Evolutionary conservation across 37 sponge, comb jelly and placozoan species (phyloP).

Genomic region (Diacarnus erythraeanus): DNA sequence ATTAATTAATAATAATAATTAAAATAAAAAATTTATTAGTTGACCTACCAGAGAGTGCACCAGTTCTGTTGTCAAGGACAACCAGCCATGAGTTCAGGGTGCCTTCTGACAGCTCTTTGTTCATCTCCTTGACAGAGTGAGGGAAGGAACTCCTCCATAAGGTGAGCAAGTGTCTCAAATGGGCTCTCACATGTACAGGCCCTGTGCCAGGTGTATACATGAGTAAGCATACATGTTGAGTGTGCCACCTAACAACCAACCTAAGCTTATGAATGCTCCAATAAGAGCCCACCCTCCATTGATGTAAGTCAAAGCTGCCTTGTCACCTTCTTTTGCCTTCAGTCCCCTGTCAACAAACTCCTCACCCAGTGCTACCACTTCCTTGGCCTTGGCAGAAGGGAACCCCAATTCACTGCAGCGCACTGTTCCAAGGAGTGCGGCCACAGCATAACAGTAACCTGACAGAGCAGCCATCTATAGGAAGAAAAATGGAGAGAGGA

Average conservation of each 20-base stretch:
- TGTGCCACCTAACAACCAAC: constrained; percentile 22
- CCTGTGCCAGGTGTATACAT: no score
- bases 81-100: constrained; percentile 54
- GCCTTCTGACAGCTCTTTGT: constrained; percentile 73
- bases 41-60: constrained; percentile 78
- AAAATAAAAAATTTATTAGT: neutral
- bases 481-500: neutral
- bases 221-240: no score
- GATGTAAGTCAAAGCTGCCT: constrained; percentile 45
- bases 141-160: constrained; percentile 91
- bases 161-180: constrained; percentile 70
- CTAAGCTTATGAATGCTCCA: constrained; percentile 89
- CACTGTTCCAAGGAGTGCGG: constrained; percentile 86
- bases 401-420: constrained; percentile 86
- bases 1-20: no score
- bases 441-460: constrained; percentile 80
- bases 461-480: constrained; percentile 40
- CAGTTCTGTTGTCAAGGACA: constrained; percentile 77
- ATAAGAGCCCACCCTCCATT: constrained; percentile 89
- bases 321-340: constrained; percentile 28
- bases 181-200: constrained; percentile 70
- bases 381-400: constrained; percentile 76
- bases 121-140: constrained; percentile 86
- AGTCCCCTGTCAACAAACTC: constrained; percentile 53
- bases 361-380: constrained; percentile 69